Evolutionary conservation across 2,888 invertebrate species (phyloP).

Genomic region (Agrochola litura): DNA sequence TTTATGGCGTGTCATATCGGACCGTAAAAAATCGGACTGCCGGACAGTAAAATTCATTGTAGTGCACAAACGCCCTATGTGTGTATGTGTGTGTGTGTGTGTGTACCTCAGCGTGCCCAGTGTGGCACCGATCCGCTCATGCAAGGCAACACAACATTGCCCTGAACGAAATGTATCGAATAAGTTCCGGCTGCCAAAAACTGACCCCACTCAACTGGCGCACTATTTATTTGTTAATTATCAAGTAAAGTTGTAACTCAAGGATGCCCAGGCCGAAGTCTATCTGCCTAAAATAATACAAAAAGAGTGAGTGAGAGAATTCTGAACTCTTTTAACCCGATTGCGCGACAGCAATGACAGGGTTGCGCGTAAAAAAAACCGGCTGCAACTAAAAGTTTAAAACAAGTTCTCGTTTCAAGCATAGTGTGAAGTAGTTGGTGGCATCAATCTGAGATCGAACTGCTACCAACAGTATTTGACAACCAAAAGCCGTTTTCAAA

Average conservation of each 20-base stretch:
- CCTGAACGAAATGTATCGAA: neutral
- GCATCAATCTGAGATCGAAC: neutral
- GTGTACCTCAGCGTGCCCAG: neutral
- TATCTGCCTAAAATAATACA: neutral
- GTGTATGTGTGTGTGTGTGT: too few species aligned
- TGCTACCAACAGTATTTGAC: neutral
- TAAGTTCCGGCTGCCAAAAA: neutral
- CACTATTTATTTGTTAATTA: neutral
- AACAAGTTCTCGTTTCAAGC: neutral
- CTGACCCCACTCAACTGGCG: too few species aligned
- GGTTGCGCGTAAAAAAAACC: neutral
- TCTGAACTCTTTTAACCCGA: neutral
- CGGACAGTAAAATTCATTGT: too few species aligned
- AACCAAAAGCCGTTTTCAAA: neutral
- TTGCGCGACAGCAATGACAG: neutral
- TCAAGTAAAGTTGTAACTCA: conserved; percentile 4
- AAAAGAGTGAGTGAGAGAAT: neutral
- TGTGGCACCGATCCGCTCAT: neutral
- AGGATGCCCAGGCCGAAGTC: neutral
- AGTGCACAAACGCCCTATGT: too few species aligned
- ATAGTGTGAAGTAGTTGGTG: neutral
- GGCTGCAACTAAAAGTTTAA: neutral
- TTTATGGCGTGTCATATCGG: too few species aligned
- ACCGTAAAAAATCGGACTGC: too few species aligned
- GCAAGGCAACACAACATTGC: neutral